A percentile compares a stretch with the other conserved stretches of the same genome.
Evolutionary conservation across 2,797 vertebrate genomes (phyloP).

Genomic region (Heliangelus exortis): DNA sequence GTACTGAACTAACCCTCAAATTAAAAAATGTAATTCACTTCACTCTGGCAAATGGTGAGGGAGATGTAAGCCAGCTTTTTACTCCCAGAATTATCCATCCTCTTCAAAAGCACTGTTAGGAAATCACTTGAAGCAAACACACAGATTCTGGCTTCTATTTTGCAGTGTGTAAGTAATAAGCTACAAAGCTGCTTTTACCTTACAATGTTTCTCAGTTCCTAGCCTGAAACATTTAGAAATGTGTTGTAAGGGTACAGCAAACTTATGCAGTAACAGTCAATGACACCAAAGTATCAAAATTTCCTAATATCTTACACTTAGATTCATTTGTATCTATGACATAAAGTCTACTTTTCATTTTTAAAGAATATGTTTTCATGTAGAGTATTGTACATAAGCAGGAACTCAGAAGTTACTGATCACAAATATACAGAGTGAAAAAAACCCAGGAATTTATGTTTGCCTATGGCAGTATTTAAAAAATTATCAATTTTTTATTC

Average conservation of each 20-base stretch:
- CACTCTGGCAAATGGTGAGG: background rate
- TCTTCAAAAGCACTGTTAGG: background rate
- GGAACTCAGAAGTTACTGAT: background rate
- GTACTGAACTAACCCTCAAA: background rate
- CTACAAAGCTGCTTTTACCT: background rate
- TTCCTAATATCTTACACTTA: background rate
- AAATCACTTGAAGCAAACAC: background rate
- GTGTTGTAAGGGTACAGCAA: background rate
- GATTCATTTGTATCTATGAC: background rate
- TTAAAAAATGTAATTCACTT: background rate
- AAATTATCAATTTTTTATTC: background rate
- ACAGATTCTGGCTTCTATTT: background rate
- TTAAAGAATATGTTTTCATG: background rate
- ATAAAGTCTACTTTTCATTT: background rate
- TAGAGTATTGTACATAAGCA: background rate
- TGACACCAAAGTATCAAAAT: background rate
- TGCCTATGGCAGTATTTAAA: background rate
- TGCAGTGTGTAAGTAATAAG: background rate
- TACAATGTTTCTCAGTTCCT: background rate
- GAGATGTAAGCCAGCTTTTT: background rate
- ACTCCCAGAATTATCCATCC: background rate
- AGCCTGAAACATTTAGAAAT: background rate
- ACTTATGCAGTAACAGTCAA: background rate
- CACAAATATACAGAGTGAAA: background rate
- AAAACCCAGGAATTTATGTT: rapidly evolving